Evolutionary conservation across 2,888 invertebrate species (phyloP).

Genomic region (Conistra vaccinii): DNA sequence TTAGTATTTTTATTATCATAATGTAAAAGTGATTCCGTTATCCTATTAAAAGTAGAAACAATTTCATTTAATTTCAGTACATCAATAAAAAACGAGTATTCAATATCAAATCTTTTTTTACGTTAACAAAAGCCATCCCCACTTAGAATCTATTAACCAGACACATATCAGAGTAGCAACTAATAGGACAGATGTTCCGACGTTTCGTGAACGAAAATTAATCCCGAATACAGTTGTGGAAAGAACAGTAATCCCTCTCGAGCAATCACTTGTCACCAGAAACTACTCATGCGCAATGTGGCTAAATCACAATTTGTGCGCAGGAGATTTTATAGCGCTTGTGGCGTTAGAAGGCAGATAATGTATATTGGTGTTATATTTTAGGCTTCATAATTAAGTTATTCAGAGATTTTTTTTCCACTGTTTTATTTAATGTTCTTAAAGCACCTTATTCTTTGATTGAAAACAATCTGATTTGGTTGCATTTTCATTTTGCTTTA

Average conservation of each 20-base stretch:
- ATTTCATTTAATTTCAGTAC: background rate
- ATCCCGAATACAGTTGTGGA: slow-evolving; percentile 78
- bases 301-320: slow-evolving; percentile 53
- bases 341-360: slow-evolving; percentile 43
- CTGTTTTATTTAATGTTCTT: too few species aligned
- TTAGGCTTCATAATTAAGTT: too few species aligned
- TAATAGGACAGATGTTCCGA: slow-evolving; percentile 85
- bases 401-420: too few species aligned
- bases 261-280: slow-evolving; percentile 86
- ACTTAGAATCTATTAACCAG: slow-evolving; percentile 62
- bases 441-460: background rate
- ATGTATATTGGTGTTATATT: background rate
- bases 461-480: background rate
- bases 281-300: slow-evolving; percentile 80
- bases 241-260: slow-evolving; percentile 81
- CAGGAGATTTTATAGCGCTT: slow-evolving; percentile 61
- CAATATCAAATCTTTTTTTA: slow-evolving; percentile 33
- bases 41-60: too few species aligned
- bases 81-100: background rate
- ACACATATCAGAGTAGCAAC: slow-evolving; percentile 66
- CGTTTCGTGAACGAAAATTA: slow-evolving; percentile 81
- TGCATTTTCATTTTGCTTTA: background rate
- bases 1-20: background rate
- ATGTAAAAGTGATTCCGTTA: too few species aligned
- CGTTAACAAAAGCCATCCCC: slow-evolving; percentile 40